A percentile compares a stretch with the other conserved stretches of the same genome.
Conservation (phyloP, 2,113 vertebrate genomes). For the Pachyramphus minor region DNA sequence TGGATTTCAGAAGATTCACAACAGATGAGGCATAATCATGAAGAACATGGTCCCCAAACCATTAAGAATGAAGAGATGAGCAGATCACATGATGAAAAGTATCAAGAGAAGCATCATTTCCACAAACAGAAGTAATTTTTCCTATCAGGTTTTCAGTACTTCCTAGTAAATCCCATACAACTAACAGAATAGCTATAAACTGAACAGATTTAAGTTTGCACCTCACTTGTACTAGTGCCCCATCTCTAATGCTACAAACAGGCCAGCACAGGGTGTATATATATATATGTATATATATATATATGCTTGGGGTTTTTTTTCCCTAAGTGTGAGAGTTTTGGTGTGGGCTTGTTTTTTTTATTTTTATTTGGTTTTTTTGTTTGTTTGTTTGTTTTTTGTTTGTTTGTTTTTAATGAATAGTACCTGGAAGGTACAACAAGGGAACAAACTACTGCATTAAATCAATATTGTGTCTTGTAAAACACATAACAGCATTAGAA, state of each 20-base stretch:
- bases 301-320: not conserved
- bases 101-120: not conserved
- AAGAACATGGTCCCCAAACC: not conserved
- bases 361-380: too few relatives aligned
- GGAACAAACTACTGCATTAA: conserved; percentile 47
- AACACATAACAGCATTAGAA: conserved; percentile 51
- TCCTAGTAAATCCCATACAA: not conserved
- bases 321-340: not conserved
- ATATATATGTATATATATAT: not conserved
- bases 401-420: not conserved
- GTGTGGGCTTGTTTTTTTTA: not conserved
- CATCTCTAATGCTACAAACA: not conserved
- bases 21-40: not conserved
- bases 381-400: not conserved
- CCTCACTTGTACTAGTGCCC: not conserved
- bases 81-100: not conserved
- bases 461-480: conserved; percentile 65
- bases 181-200: not conserved
- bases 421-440: conserved; percentile 52
- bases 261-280: not conserved
- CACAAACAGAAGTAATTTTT: not conserved
- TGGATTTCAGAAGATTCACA: not conserved
- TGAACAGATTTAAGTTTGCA: not conserved
- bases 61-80: not conserved
- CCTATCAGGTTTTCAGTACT: not conserved